phyloP scores from a whole-genome alignment of 2,888 invertebrate genomes.

The Adineta ricciae region DNA sequence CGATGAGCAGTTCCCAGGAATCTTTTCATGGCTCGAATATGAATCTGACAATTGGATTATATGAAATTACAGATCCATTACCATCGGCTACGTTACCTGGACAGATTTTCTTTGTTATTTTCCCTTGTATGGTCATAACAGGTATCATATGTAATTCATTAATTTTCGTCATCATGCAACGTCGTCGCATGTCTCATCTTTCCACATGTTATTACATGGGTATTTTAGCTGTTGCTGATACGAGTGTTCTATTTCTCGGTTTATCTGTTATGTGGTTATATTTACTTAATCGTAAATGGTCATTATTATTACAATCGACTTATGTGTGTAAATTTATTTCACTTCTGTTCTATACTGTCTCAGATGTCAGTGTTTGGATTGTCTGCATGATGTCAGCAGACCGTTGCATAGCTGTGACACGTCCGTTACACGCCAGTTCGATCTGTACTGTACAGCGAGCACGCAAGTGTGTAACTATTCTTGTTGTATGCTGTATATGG shows the following conservation, averaged over 20 bases:
- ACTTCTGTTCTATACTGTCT: slow-evolving; percentile 39
- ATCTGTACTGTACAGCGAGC: slow-evolving; percentile 38
- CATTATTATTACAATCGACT: slow-evolving; percentile 23
- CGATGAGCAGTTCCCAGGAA: neutral
- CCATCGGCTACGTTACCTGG: neutral
- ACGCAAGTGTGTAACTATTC: slow-evolving; percentile 34
- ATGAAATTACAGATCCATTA: neutral
- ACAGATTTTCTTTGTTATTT: neutral
- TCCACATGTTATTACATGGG: slow-evolving; percentile 41
- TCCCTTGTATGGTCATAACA: slow-evolving; percentile 38
- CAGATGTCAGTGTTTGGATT: slow-evolving; percentile 40
- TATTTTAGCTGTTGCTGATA: slow-evolving; percentile 39
- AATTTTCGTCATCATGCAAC: slow-evolving; percentile 39
- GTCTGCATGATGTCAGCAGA: slow-evolving; percentile 42
- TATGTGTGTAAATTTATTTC: slow-evolving; percentile 35
- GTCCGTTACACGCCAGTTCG: slow-evolving; percentile 38
- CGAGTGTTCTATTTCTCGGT: slow-evolving; percentile 38
- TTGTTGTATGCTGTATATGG: slow-evolving; percentile 36
- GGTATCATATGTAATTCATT: slow-evolving; percentile 40
- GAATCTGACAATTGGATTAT: neutral
- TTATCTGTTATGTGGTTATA: slow-evolving; percentile 40
- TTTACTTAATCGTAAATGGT: slow-evolving; percentile 33
- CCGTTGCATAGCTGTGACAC: slow-evolving; percentile 39
- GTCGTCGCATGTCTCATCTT: slow-evolving; percentile 37
- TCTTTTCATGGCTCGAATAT: neutral